Base-by-base conservation (phyloP, 1,140 invertebrate genomes). In the Cotesia chilonis region DNA sequence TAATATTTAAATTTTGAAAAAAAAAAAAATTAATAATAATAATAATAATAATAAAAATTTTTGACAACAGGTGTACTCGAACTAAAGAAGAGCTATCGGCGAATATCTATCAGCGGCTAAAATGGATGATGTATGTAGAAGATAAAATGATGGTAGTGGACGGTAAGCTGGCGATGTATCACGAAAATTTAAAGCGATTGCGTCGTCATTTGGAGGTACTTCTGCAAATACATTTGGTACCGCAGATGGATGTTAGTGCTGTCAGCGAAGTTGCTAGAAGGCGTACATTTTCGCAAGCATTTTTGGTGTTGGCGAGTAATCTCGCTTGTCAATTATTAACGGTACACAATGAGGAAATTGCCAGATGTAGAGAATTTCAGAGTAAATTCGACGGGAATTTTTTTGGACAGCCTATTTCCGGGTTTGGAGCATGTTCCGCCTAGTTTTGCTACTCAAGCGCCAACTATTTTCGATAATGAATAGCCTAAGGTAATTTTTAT, bases 31-130 rank as follows among this genome's bases (percentile, higher is more conserved):
- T 20, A 20, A 20, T 20, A 20, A 20, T 20, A 20, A 20, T 20
- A 20, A 20, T 20, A 20, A 20, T 20, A 20, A 20, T n/a, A n/a
- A n/a, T n/a, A n/a, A 2, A 2, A 20, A 20, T 20, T 20, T 20
- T 20, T 20, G 20, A 20, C 20, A 20, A 20, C 20, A 41, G 38
- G 36, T 96, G 95, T 80, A 88, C 90, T 5, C 91, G 91, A 80
- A 95, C 96, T 0, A 99, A 99, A 84, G 92, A 95, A 72, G 96
- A 99, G 82, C 87, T 98, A 0, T 93, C 93, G 17, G 84, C 88
- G 10, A 97, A 96, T 85, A 87, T 99, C 20, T 92, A 96, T 83
- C 88, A 90, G 38, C 88, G 96, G 72, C 87, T 97, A 41, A 92
- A 92, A 89, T 96, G 95, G 91, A 92, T 98, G 17, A 92, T 96